Conservation (phyloP, 2,888 invertebrate genomes). For the Caenorhabditis doughertyi region DNA sequence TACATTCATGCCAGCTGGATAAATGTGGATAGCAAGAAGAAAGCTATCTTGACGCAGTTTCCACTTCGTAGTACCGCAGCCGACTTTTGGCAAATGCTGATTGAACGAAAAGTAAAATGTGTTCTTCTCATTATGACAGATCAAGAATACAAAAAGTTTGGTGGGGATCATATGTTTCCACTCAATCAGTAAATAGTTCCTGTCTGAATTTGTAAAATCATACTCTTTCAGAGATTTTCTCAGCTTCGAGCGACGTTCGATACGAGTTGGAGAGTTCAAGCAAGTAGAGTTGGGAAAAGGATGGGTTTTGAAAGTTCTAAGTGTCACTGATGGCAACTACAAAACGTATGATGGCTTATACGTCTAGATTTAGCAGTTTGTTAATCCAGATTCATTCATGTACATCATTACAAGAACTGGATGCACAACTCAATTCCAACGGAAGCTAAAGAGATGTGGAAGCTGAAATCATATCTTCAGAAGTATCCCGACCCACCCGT, state of each 20-base stretch:
- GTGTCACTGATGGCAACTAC: constrained; percentile 62
- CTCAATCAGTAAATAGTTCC: constrained; percentile 49
- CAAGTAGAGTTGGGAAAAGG: constrained; percentile 50
- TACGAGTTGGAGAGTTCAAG: constrained; percentile 70
- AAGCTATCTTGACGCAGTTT: constrained; percentile 70
- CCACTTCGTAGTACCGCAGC: constrained; percentile 65
- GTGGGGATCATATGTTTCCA: constrained; percentile 61
- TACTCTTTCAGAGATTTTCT: constrained; percentile 62
- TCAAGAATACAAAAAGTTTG: constrained; percentile 61
- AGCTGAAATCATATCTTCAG: constrained; percentile 64
- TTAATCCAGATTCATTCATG: constrained; percentile 64
- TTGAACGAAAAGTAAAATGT: constrained; percentile 66
- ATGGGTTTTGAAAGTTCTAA: constrained; percentile 63
- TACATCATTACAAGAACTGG: constrained; percentile 68
- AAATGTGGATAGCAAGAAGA: constrained; percentile 45
- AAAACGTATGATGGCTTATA: constrained; percentile 14
- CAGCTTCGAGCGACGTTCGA: constrained; percentile 57
- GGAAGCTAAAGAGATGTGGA: constrained; percentile 57
- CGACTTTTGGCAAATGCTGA: constrained; percentile 73
- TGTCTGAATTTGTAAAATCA: background rate
- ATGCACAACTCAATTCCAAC: constrained; percentile 54
- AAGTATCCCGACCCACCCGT: constrained; percentile 65
- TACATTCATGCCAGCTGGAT: constrained; percentile 73
- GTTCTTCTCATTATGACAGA: constrained; percentile 67
- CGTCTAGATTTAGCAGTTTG: background rate